Percentiles rank a stretch among this genome's conserved stretches.
phyloP scores from a whole-genome alignment of 2,113 vertebrate species.

The Cromileptes altivelis region DNA sequence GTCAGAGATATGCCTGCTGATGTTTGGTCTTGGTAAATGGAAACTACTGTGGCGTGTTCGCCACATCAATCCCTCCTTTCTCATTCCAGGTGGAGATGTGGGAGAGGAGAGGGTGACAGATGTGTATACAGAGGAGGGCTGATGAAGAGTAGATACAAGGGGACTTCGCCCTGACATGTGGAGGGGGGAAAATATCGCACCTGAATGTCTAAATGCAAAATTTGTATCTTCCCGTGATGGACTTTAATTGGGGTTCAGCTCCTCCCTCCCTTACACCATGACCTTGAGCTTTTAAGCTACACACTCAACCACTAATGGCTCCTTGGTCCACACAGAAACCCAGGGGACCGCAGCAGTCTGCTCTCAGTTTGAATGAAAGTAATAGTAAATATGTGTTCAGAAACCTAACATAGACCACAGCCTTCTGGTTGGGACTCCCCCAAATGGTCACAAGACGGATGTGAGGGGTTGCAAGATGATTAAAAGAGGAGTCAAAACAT shows the following conservation, averaged over 20 bases:
- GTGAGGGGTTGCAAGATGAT: neutral
- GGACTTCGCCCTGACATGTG: neutral
- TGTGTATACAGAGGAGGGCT: slow-evolving; percentile 10
- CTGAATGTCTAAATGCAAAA: slow-evolving; percentile 24
- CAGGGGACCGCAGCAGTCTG: neutral
- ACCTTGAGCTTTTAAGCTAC: neutral
- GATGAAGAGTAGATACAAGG: slow-evolving; percentile 35
- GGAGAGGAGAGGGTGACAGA: slow-evolving; percentile 31
- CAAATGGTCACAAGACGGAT: neutral
- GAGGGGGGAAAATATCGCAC: neutral
- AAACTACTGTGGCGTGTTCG: slow-evolving; percentile 73
- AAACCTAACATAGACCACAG: slow-evolving; percentile 28
- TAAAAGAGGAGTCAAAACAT: neutral
- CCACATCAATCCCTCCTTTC: slow-evolving; percentile 59
- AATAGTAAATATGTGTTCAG: slow-evolving; percentile 5
- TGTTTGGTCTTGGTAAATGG: slow-evolving; percentile 81
- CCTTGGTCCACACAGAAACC: neutral
- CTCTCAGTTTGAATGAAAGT: slow-evolving; percentile 9
- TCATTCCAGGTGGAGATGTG: slow-evolving; percentile 54
- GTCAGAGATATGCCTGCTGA: slow-evolving; percentile 78
- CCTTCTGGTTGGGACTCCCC: slow-evolving; percentile 15
- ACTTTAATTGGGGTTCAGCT: neutral
- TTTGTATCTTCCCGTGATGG: neutral
- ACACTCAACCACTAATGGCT: neutral
- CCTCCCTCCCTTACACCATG: neutral